A percentile compares a stretch with the other conserved stretches of the same genome.
Evolutionary conservation across 1,140 invertebrate genomes (phyloP).

Genomic region (Drosophila dunni): DNA sequence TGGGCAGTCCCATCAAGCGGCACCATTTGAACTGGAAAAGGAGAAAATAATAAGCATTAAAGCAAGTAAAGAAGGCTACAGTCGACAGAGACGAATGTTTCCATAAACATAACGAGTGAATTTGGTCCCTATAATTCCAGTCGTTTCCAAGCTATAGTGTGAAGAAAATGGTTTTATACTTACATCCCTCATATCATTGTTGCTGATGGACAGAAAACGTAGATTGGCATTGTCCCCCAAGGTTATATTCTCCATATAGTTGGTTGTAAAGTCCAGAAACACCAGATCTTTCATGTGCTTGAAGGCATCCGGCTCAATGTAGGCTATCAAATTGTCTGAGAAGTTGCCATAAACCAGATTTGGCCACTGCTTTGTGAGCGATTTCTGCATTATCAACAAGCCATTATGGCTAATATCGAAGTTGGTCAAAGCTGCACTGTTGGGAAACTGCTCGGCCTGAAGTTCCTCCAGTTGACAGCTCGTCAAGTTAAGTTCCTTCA

Average conservation of each 20-base stretch:
- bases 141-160: too few species aligned
- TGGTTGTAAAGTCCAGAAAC: conserved; percentile 63
- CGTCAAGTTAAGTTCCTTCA: conserved; percentile 64
- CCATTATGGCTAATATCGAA: conserved; percentile 71
- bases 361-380: conserved; percentile 38
- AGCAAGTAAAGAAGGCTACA: too few species aligned
- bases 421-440: conserved; percentile 30
- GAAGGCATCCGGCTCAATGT: conserved; percentile 54
- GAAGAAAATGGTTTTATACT: background rate
- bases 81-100: too few species aligned
- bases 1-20: conserved; percentile 48
- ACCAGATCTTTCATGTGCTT: conserved; percentile 37
- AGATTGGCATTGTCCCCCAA: conserved; percentile 56
- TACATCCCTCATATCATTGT: conserved; percentile 69
- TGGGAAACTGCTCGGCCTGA: conserved; percentile 46
- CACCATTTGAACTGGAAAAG: conserved; percentile 54
- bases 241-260: conserved; percentile 62
- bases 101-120: too few species aligned
- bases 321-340: conserved; percentile 65
- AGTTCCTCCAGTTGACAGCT: conserved; percentile 52
- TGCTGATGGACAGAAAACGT: conserved; percentile 58
- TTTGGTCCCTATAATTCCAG: background rate
- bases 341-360: conserved; percentile 68
- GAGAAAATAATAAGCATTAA: too few species aligned
- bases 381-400: conserved; percentile 36